Conservation (phyloP, 2,888 invertebrate genomes). For the Ennomos quercinarius region DNA sequence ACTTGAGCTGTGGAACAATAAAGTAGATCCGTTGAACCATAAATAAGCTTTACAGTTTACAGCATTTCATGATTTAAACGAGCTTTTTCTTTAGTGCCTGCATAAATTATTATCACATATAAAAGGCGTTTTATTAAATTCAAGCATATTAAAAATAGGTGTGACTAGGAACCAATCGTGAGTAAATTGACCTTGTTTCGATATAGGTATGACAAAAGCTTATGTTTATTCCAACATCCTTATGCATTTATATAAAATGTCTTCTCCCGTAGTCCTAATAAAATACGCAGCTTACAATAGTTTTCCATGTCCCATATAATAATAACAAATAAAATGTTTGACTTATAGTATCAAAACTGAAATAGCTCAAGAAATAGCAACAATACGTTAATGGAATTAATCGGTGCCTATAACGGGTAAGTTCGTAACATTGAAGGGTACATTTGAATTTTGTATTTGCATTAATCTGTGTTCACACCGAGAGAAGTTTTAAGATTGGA, state of each 20-base stretch:
- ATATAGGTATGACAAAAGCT: constrained; percentile 3
- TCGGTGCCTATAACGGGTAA: constrained; percentile 45
- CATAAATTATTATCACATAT: no score
- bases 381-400: constrained; percentile 42
- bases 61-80: no score
- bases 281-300: neutral
- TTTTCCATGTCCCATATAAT: constrained; percentile 1
- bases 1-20: no score
- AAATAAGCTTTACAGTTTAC: no score
- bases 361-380: constrained; percentile 13
- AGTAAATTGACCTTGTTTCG: neutral
- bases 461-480: constrained; percentile 46
- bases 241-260: constrained; percentile 1
- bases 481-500: neutral
- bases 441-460: constrained; percentile 67
- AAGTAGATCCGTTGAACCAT: no score
- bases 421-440: constrained; percentile 69
- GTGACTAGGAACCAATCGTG: neutral
- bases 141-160: neutral
- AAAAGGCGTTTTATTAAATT: no score
- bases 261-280: neutral
- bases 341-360: constrained; percentile 12
- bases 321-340: constrained; percentile 6
- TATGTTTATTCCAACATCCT: neutral
- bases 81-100: no score